phyloP scores from a whole-genome alignment of 1,140 invertebrate species.

The Drosophila lacteicornis region DNA sequence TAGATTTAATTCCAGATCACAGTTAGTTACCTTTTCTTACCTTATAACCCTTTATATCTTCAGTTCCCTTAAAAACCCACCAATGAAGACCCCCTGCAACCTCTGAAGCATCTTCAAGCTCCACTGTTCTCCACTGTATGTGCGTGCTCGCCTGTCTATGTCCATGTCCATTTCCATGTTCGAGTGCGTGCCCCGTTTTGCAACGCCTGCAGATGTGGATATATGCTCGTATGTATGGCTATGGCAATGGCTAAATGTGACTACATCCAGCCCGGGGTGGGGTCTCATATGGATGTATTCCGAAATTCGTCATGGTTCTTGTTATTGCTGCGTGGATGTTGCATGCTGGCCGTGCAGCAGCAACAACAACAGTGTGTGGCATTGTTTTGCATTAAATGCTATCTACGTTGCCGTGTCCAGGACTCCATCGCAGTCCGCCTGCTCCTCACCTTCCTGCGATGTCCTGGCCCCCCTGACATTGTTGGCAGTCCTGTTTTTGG shows the following conservation, averaged over 20 bases:
- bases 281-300: background rate
- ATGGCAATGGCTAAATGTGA: slow-evolving; percentile 9
- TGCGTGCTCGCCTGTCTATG: slow-evolving; percentile 25
- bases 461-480: slow-evolving; percentile 5
- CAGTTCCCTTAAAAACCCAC: too few species aligned
- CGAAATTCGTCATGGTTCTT: slow-evolving; percentile 69
- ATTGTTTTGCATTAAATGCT: slow-evolving; percentile 78
- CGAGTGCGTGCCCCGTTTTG: slow-evolving; percentile 69
- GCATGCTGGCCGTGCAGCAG: slow-evolving; percentile 27
- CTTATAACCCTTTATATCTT: too few species aligned
- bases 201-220: slow-evolving; percentile 75
- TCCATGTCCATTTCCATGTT: slow-evolving; percentile 29
- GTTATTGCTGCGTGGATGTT: slow-evolving; percentile 15
- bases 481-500: slow-evolving; percentile 53
- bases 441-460: background rate
- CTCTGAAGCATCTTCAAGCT: background rate
- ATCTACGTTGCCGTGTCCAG: slow-evolving; percentile 68
- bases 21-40: too few species aligned
- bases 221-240: slow-evolving; percentile 21
- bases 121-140: slow-evolving; percentile 1
- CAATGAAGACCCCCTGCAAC: too few species aligned
- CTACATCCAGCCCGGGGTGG: slow-evolving; percentile 1
- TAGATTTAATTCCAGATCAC: too few species aligned
- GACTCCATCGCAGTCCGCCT: slow-evolving; percentile 7
- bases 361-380: slow-evolving; percentile 36